Percentiles rank a stretch among this genome's conserved stretches.
These are phyloP conservation scores for Podiceps cristatus DNA, from an alignment of 2,113 vertebrate species.

Conservation along the genomic window DNA sequence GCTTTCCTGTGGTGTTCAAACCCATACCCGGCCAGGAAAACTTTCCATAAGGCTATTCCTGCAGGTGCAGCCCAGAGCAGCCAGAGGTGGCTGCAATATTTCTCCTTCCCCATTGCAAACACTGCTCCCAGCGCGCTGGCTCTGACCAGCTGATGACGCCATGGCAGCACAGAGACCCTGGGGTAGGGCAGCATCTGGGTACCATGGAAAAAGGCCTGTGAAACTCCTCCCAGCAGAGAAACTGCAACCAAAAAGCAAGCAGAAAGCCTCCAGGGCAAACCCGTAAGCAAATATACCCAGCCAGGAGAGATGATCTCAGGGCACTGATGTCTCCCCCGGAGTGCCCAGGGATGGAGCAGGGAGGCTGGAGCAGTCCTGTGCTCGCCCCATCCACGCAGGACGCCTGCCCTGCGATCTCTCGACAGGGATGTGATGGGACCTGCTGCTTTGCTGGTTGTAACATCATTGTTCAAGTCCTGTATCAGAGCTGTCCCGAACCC, in stretches of 20 bases:
- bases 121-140: not conserved
- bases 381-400: not conserved
- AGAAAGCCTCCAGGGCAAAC: constrained; percentile 23
- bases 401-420: not conserved
- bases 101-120: not conserved
- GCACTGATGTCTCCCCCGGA: not conserved
- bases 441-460: not conserved
- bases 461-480: not conserved
- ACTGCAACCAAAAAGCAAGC: not conserved
- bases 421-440: not conserved
- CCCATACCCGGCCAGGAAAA: not conserved
- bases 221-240: constrained; percentile 19
- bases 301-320: not conserved
- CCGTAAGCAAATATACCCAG: not conserved
- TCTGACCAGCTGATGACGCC: constrained; percentile 53
- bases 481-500: not conserved
- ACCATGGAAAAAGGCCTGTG: not conserved
- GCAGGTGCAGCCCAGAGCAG: not conserved
- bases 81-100: not conserved
- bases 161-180: not conserved
- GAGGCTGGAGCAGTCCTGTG: not conserved
- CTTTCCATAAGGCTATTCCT: not conserved
- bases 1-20: not conserved
- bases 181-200: constrained; percentile 13
- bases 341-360: not conserved